Base-by-base conservation (phyloP, 2,113 vertebrate genomes). In the Phalacrocorax brasilianus region DNA sequence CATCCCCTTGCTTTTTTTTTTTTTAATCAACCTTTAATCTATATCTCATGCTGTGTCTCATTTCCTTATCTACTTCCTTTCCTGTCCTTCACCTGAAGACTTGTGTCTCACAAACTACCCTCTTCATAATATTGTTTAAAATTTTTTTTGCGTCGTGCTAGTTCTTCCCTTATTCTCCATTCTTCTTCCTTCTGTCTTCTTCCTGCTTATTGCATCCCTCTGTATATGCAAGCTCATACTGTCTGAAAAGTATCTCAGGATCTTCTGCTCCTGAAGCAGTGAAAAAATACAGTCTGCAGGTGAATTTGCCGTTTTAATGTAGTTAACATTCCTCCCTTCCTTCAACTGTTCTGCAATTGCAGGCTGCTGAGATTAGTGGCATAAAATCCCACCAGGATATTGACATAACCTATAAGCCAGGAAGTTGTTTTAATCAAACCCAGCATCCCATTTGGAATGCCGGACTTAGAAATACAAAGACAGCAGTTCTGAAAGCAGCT, bases 361-460 rank as follows among this genome's bases (percentile, higher is more conserved):
- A 89, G 32, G 71, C 78, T 95, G 93, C 94, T 97, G 94, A 94
- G 91, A 95, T 95, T 96, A 92, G 90, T 88, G 67, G 92, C 73
- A 74, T 93, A 94, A 96, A 97, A 93, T 96, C 91, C 87, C 92
- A 95, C 92, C 81, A 96, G 89, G 93, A 93, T 96, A 95, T 88
- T 94, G 91, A 96, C 84, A 96, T 95, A 94, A 94, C 66, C 76
- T 91, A 63, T 84, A 94, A 97, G 59, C 40, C 70, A 93, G 92
- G 84, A 97, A 97, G 87, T 91, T 95, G 75, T 94, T 97, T 94
- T 96, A 97, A 97, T 97, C 94, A 97, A 97, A 90, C 79, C 47
- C 89, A 95, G 91, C 93, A 97, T 94, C 89, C 87, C 53, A 74
- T 95, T 95, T 95, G 92, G 82, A 94, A 95, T 92, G 72, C 75